Evolutionary conservation across 2,113 vertebrate species (phyloP).

Genomic region (Dipodomys spectabilis): DNA sequence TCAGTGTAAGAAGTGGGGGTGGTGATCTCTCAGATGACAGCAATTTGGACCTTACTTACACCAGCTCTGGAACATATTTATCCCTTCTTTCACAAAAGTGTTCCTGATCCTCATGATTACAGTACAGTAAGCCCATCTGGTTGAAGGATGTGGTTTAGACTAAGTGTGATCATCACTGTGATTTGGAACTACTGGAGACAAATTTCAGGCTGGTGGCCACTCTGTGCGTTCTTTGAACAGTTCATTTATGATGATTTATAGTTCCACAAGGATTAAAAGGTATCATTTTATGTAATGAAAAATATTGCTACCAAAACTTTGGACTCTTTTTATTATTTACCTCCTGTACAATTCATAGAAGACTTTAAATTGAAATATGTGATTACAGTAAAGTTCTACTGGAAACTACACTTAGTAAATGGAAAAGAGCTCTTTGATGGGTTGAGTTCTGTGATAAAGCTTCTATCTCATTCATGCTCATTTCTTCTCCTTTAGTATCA

Average conservation of each 20-base stretch:
- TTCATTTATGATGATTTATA: not conserved
- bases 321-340: not conserved
- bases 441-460: not conserved
- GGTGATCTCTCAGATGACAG: not conserved
- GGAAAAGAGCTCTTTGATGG: fast-evolving
- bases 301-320: too few species aligned
- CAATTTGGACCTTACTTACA: not conserved
- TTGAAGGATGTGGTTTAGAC: too few species aligned
- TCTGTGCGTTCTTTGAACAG: not conserved
- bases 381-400: not conserved
- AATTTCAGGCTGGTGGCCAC: not conserved
- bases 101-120: not conserved
- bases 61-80: not conserved
- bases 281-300: not conserved
- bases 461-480: not conserved
- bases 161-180: not conserved
- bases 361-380: not conserved
- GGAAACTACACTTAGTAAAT: not conserved
- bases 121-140: too few species aligned
- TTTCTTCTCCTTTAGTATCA: not conserved
- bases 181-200: not conserved
- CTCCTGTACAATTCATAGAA: not conserved
- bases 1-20: not conserved
- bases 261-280: not conserved
- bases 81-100: not conserved